Evolutionary conservation across 2,797 vertebrate genomes (phyloP), one percentile per base, ranked within the genome.

Genomic region (Balearica regulorum): DNA sequence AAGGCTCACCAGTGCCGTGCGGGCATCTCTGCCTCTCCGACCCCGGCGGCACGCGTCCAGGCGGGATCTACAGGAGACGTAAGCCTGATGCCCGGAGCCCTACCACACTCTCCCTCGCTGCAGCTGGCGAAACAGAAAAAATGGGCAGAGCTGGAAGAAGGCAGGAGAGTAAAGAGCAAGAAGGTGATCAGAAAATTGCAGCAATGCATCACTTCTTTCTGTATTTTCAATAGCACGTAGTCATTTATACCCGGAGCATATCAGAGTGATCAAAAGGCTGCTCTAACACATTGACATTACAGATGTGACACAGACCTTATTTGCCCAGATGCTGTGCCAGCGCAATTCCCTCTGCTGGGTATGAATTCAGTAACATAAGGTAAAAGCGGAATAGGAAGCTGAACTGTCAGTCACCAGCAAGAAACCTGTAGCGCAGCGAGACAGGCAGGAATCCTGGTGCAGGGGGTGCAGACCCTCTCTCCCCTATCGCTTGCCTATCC

Each of bases 1-100:
- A 5, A 66, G 39, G 48, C 43, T 75, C 54, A 20, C 46, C 46
- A 17, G 31, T 6, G 43, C 49, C 2, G 4, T 24, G 69, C 4
- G 12, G 65, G 44, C 68, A 41, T 11, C 19, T 88, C 77, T 60
- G 51, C 33, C 62, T n/a, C 22, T 37, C 41, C 9, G 44, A 37
- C n/a, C 14, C 39, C 0, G 2, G 15, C 7, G 16, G 49, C 31
- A 20, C 1, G 1, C 6, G 33, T 9, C 9, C 58, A n/a, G 72
- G 51, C 37, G 51, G 72, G 19, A 41, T 24, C 53, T 31, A 12
- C 39, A 6, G 9, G 29, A 54, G 53, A 28, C 1, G 4, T 4
- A 26, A 85, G 76, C 49, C 53, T 41, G 51, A 26, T 18, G 33
- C 21, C 62, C 2, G 1, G 31, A 55, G 26, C 19, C 44, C 71